A percentile compares a stretch with the other conserved stretches of the same genome.
Evolutionary conservation across 2,888 invertebrate species (phyloP).

Genomic region (Dioctria linearis): DNA sequence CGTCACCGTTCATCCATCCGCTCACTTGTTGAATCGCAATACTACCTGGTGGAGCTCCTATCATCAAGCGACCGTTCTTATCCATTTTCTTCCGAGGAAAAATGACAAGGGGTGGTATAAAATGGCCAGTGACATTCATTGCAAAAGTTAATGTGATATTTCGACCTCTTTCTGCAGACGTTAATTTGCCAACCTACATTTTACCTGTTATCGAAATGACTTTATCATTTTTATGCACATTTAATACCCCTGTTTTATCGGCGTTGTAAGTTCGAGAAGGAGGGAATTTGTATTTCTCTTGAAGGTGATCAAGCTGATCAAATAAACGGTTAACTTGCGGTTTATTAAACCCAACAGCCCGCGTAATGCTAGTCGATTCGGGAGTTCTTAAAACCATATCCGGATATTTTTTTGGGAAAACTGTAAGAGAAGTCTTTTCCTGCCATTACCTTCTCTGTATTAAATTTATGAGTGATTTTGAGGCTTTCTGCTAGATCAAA

Average conservation of each 20-base stretch:
- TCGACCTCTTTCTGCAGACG: too few species aligned
- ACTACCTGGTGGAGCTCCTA: too few species aligned
- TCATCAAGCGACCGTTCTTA: too few species aligned
- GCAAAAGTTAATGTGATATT: too few species aligned
- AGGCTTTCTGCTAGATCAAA: not conserved
- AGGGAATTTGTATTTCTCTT: not conserved
- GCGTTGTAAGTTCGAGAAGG: not conserved
- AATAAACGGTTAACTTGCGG: not conserved
- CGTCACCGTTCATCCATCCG: too few species aligned
- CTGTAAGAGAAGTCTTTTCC: not conserved
- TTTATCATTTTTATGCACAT: constrained; percentile 7
- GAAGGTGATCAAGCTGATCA: not conserved
- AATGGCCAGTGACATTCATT: too few species aligned
- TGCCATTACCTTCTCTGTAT: not conserved
- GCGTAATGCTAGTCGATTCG: not conserved
- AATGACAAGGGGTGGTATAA: too few species aligned
- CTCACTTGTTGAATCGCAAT: too few species aligned
- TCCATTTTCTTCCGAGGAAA: too few species aligned
- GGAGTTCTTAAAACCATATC: not conserved
- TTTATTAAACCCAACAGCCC: not conserved
- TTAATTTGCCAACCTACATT: not conserved
- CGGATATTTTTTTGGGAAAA: not conserved
- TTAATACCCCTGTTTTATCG: not conserved
- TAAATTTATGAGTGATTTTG: not conserved
- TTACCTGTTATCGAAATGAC: not conserved